Conservation (phyloP, 2,113 vertebrate genomes). For the Epinephelus moara region DNA sequence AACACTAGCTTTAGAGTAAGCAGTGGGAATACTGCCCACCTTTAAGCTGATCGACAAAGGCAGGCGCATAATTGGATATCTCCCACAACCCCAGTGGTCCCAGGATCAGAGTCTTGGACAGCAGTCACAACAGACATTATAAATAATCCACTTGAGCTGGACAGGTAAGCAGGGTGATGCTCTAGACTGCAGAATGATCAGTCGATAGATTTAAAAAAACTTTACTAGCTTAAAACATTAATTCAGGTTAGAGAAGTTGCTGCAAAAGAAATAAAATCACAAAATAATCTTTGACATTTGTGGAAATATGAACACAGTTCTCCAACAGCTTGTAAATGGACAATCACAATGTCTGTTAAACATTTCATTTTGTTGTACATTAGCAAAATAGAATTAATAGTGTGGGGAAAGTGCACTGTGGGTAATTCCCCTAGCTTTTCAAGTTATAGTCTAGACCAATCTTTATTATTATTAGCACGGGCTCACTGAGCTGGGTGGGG, state of each 20-base stretch:
- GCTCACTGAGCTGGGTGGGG: not conserved
- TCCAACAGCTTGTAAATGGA: not conserved
- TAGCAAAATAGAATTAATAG: not conserved
- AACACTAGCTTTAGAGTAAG: not conserved
- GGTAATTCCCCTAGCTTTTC: not conserved
- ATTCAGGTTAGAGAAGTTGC: not conserved
- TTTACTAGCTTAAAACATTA: not conserved
- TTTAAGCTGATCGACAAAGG: not conserved
- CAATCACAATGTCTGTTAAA: not conserved
- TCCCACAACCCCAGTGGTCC: not conserved
- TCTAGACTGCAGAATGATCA: not conserved
- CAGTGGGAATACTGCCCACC: not conserved
- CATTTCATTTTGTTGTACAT: not conserved
- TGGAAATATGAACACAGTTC: not conserved
- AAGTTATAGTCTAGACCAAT: not conserved
- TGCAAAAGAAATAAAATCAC: not conserved
- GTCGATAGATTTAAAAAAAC: not conserved
- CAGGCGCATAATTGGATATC: not conserved
- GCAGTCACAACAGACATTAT: not conserved
- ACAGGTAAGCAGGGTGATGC: not conserved
- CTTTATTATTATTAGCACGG: not conserved
- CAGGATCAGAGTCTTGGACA: not conserved
- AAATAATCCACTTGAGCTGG: not conserved
- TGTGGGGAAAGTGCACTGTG: not conserved
- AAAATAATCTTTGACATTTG: not conserved